Evolutionary conservation across 35 echinoderm and acorn worm genomes (phyloP).

Genomic region (Anneissia japonica): DNA sequence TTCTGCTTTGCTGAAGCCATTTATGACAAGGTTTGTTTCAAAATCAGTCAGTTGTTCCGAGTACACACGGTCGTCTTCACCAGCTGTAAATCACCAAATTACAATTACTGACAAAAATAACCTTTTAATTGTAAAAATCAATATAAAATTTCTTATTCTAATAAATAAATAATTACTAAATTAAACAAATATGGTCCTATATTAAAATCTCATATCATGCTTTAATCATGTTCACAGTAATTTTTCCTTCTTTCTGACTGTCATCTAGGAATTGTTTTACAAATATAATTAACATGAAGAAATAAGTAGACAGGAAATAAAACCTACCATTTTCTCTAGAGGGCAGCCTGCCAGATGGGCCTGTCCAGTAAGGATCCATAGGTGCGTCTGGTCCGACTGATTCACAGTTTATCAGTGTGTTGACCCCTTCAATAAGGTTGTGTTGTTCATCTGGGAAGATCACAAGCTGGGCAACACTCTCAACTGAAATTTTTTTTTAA

Average conservation of each 20-base stretch:
- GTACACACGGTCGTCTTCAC: neutral
- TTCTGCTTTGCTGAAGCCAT: slow-evolving; percentile 43
- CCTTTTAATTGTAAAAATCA: no score
- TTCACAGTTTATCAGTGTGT: slow-evolving; percentile 38
- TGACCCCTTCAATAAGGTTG: slow-evolving; percentile 31
- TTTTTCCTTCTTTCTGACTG: no score
- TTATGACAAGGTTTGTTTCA: slow-evolving; percentile 39
- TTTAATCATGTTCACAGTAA: no score
- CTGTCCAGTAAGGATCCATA: slow-evolving; percentile 27
- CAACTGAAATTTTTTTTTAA: no score
- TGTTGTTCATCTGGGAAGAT: slow-evolving; percentile 33
- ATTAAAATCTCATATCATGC: no score
- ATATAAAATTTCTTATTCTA: no score
- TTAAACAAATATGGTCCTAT: no score
- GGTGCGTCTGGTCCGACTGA: neutral
- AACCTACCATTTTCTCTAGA: neutral
- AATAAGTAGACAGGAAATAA: no score
- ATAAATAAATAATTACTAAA: no score
- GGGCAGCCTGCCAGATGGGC: slow-evolving; percentile 5
- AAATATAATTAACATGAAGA: no score
- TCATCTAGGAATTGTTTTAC: no score
- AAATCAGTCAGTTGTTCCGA: neutral
- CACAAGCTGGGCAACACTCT: slow-evolving; percentile 19
- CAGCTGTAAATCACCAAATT: neutral
- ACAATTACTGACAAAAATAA: no score